A percentile compares a stretch with the other conserved stretches of the same genome.
phyloP scores from a whole-genome alignment of 2,797 vertebrate species.

The Centropyge bicolor region DNA sequence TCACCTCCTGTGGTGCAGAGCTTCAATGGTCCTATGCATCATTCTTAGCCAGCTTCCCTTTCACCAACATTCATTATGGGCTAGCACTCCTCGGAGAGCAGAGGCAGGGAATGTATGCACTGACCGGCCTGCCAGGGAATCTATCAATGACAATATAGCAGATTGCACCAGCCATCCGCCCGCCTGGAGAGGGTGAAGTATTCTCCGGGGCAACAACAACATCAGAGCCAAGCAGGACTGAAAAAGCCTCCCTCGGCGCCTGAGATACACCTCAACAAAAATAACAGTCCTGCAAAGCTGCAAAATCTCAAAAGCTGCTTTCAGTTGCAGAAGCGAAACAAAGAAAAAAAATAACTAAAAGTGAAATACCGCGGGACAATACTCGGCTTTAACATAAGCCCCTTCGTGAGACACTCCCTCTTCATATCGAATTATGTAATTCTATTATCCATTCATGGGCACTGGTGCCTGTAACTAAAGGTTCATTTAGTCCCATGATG shows the following conservation, averaged over 20 bases:
- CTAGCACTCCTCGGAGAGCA: constrained; percentile 68
- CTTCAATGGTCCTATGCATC: constrained; percentile 75
- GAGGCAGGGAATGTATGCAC: constrained; percentile 66
- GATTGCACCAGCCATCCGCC: constrained; percentile 58
- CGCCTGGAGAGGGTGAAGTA: constrained; percentile 59
- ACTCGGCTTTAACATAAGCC: constrained; percentile 65
- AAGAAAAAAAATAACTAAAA: constrained; percentile 28
- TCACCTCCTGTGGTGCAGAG: constrained; percentile 67
- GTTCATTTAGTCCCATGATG: constrained; percentile 74
- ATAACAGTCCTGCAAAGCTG: constrained; percentile 9
- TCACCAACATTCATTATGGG: constrained; percentile 72
- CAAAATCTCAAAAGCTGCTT: constrained; percentile 28
- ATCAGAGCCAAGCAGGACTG: constrained; percentile 54
- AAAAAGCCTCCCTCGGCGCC: constrained; percentile 29
- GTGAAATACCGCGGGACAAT: constrained; percentile 68
- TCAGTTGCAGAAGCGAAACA: constrained; percentile 25
- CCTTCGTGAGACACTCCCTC: constrained; percentile 62
- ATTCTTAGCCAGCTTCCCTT: constrained; percentile 69
- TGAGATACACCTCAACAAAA: constrained; percentile 22
- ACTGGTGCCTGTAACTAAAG: constrained; percentile 73
- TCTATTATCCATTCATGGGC: constrained; percentile 76
- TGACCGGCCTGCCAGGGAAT: constrained; percentile 72
- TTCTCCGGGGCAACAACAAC: constrained; percentile 65
- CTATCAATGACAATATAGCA: constrained; percentile 82
- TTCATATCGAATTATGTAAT: constrained; percentile 68